Conservation (phyloP, 2,797 vertebrate species). For the Florisuga fusca region DNA sequence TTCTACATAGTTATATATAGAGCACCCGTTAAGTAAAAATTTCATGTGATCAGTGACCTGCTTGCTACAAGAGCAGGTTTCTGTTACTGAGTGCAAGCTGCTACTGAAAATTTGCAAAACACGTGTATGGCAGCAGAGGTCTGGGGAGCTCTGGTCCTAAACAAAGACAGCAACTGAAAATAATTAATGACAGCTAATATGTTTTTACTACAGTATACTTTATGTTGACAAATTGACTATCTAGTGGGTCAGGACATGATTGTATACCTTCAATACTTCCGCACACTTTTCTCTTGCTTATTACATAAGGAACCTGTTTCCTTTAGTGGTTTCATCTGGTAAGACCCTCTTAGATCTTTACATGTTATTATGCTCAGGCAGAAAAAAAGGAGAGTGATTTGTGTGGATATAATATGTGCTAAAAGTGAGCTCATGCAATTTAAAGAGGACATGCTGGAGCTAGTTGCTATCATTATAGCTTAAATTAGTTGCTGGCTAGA, state of each 20-base stretch:
- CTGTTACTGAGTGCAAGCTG: background rate
- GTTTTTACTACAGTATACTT: background rate
- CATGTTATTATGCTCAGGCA: background rate
- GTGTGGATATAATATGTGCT: rapidly evolving
- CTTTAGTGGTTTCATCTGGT: background rate
- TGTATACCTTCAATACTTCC: background rate
- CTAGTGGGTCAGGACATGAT: background rate
- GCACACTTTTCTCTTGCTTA: background rate
- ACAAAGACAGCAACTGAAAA: background rate
- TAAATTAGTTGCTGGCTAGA: background rate
- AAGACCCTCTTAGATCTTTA: background rate
- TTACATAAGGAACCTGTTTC: background rate
- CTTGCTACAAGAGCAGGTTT: background rate
- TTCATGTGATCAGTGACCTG: background rate
- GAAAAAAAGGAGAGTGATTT: background rate
- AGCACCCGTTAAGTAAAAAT: background rate
- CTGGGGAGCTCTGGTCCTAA: background rate
- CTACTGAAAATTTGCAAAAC: background rate
- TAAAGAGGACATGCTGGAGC: background rate
- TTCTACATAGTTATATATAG: background rate
- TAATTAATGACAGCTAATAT: background rate
- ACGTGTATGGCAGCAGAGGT: background rate
- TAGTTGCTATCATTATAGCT: background rate
- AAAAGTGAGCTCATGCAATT: background rate
- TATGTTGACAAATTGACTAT: background rate